A percentile compares a stretch with the other conserved stretches of the same genome.
These are phyloP conservation scores for Digitonthophagus gazella DNA, from an alignment of 2,888 invertebrate species.

Conservation along the genomic window DNA sequence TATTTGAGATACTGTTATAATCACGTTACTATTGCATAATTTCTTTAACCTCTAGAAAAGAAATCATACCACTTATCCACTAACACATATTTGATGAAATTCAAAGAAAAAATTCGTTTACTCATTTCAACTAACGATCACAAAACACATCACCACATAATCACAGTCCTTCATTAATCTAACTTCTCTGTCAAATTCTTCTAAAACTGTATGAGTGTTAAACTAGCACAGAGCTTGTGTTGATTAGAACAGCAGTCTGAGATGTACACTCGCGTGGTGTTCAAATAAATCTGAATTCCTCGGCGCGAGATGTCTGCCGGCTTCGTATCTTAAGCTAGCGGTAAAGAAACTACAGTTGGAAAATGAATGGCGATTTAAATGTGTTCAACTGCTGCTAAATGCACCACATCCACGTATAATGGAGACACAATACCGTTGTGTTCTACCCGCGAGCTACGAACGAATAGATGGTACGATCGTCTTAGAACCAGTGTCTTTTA, in stretches of 20 bases:
- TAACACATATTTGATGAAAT: no score
- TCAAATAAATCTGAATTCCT: conserved; percentile 20
- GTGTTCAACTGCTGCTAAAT: conserved; percentile 15
- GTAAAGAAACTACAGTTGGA: conserved; percentile 24
- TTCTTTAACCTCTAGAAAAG: no score
- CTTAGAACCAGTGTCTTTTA: background rate
- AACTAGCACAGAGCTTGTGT: background rate
- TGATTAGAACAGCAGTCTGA: background rate
- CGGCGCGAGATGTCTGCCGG: conserved; percentile 7
- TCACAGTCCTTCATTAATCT: no score
- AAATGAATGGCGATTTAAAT: conserved; percentile 19
- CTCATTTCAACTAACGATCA: no score
- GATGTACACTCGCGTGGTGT: conserved; percentile 2
- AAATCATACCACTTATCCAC: no score
- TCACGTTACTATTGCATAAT: no score
- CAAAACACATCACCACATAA: no score
- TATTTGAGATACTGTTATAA: no score
- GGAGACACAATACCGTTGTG: conserved; percentile 18
- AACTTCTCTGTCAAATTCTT: background rate
- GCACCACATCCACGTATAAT: conserved; percentile 16
- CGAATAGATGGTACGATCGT: background rate
- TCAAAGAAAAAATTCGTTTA: no score
- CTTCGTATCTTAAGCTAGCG: conserved; percentile 20
- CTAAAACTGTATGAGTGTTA: background rate
- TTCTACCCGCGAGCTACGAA: background rate